These are phyloP conservation scores for Tetrax tetrax DNA, from an alignment of 2,113 vertebrate genomes.

Conservation along the genomic window DNA sequence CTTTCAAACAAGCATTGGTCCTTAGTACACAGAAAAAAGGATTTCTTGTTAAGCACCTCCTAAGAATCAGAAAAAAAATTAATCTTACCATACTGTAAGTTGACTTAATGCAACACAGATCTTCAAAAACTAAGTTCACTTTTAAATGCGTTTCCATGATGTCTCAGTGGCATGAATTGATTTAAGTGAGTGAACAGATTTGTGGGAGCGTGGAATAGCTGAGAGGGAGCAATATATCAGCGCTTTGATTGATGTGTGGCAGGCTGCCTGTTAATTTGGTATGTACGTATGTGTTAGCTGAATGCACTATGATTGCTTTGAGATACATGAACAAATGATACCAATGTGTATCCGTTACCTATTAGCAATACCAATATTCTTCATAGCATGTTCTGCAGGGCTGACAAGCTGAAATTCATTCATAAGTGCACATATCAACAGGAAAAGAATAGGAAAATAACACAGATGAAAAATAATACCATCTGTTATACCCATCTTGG, in stretches of 20 bases:
- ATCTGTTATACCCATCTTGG: not conserved
- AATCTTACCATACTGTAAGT: not conserved
- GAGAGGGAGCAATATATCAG: not conserved
- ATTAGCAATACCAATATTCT: not conserved
- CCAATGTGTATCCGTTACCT: not conserved
- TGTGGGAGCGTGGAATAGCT: not conserved
- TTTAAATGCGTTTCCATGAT: not conserved
- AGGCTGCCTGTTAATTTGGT: not conserved
- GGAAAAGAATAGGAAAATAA: not conserved
- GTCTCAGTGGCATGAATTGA: not conserved
- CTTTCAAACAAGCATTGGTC: not conserved
- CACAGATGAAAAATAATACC: not conserved
- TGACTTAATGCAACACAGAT: not conserved
- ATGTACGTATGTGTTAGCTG: not conserved
- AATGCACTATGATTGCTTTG: not conserved
- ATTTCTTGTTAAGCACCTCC: not conserved
- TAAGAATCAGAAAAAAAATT: not conserved
- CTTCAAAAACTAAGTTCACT: not conserved
- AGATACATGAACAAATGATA: not conserved
- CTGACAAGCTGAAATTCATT: constrained; percentile 35
- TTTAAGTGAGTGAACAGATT: not conserved
- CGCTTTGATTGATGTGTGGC: not conserved
- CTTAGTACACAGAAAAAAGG: not conserved
- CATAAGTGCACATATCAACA: not conserved
- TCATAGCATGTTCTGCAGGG: not conserved